Conservation (phyloP, 92 coral and sea anemone genomes). For the Pocillopora grandis region DNA sequence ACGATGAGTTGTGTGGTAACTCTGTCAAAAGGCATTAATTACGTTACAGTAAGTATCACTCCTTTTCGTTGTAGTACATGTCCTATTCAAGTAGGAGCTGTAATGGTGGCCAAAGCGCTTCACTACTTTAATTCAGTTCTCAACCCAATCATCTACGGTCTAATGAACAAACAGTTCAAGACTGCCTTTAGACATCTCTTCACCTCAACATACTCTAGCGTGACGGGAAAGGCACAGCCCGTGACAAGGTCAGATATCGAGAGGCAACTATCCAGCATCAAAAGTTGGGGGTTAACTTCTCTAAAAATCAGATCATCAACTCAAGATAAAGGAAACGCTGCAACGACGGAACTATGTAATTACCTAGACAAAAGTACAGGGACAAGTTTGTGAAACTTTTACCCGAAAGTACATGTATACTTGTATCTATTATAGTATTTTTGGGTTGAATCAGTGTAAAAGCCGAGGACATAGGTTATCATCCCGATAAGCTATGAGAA, state of each 20-base stretch:
- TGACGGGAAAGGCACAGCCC: not conserved
- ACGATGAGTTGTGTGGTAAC: too few relatives aligned
- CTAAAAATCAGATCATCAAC: conserved; percentile 36
- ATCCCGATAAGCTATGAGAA: too few relatives aligned
- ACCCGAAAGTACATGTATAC: too few relatives aligned
- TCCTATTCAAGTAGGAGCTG: conserved; percentile 47
- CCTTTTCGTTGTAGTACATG: conserved; percentile 35
- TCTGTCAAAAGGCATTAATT: not conserved
- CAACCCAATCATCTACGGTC: conserved; percentile 79
- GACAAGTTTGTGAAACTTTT: not conserved
- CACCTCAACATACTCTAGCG: not conserved
- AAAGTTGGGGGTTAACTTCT: not conserved
- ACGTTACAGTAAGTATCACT: not conserved
- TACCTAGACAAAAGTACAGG: not conserved
- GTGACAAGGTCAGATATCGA: not conserved
- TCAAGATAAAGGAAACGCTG: not conserved
- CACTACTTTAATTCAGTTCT: conserved; percentile 76
- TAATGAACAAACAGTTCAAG: conserved; percentile 75
- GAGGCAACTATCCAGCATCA: not conserved
- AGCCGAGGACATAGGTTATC: too few relatives aligned
- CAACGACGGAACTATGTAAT: not conserved
- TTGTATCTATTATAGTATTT: too few relatives aligned
- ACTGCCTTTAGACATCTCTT: conserved; percentile 65
- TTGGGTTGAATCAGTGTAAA: too few relatives aligned
- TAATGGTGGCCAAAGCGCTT: conserved; percentile 79